Conservation (phyloP, 1,140 invertebrate genomes). For the Rhagoletis pomonella region DNA sequence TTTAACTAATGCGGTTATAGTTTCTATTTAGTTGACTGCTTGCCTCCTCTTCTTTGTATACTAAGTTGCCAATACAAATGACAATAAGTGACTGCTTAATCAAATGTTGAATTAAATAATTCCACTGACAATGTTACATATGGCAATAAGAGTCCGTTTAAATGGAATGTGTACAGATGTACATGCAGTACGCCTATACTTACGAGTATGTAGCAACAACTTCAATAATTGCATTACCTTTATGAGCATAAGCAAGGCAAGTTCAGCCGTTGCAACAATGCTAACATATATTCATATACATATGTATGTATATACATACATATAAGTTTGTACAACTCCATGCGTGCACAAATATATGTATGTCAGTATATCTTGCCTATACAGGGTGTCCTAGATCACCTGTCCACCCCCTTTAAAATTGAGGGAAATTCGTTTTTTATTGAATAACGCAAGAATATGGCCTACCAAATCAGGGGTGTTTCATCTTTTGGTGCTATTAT, state of each 20-base stretch:
- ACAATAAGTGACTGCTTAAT: conserved; percentile 43
- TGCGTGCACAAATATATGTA: neutral
- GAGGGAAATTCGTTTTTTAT: too few species aligned
- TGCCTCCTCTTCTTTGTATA: too few species aligned
- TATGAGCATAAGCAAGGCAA: neutral
- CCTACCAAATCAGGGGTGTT: too few species aligned
- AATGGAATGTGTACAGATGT: neutral
- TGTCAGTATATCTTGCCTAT: neutral
- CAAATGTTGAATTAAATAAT: conserved; percentile 50
- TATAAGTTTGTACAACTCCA: neutral
- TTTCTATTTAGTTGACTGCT: too few species aligned
- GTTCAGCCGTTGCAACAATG: neutral
- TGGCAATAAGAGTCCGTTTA: neutral
- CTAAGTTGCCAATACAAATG: neutral
- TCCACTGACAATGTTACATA: neutral
- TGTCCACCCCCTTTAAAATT: too few species aligned
- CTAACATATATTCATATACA: too few species aligned
- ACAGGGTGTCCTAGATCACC: too few species aligned
- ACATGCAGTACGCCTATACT: neutral
- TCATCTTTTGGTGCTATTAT: too few species aligned
- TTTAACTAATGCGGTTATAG: too few species aligned
- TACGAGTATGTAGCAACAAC: too few species aligned
- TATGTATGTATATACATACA: too few species aligned
- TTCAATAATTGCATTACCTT: neutral
- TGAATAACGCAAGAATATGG: too few species aligned